These are phyloP conservation scores for rat (Rattus norvegicus) DNA, from an alignment of 2,113 vertebrate genomes.

Conservation along the genomic window GRCr8 NC_086036.1:13397001-13397500, in stretches of 20 bases:
- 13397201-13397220: background rate
- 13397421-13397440: background rate
- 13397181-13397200: background rate
- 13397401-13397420: background rate
- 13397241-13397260: background rate
- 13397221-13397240: background rate
- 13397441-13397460: background rate
- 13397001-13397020: slow-evolving; percentile 36
- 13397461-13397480: background rate
- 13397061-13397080: background rate
- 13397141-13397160: background rate
- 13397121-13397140: background rate
- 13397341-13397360: background rate
- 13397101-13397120: background rate
- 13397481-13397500: background rate
- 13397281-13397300: too few relatives aligned
- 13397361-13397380: background rate
- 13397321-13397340: background rate
- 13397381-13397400: background rate
- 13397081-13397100: background rate
- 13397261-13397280: background rate
- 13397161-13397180: background rate
- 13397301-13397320: background rate
- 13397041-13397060: background rate
- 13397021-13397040: background rate